These are phyloP conservation scores for Bursaphelenchus okinawaensis DNA, from an alignment of 2,888 invertebrate species.

Conservation along the genomic window DNA sequence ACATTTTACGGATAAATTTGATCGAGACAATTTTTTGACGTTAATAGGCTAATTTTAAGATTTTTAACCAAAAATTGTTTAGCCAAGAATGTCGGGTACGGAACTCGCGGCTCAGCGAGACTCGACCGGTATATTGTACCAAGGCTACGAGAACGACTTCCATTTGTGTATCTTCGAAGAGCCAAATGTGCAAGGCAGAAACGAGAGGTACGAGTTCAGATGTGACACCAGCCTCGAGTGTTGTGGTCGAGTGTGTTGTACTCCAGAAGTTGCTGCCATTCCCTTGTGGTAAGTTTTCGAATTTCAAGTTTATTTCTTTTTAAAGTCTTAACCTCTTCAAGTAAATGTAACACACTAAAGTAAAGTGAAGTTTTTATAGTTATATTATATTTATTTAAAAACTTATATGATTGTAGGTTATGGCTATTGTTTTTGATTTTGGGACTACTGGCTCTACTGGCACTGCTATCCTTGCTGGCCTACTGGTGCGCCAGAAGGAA, in stretches of 20 bases:
- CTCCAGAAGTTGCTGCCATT: constrained; percentile 43
- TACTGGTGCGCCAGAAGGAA: constrained; percentile 44
- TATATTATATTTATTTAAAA: not conserved
- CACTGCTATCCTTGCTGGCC: constrained; percentile 38
- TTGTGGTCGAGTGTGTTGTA: constrained; percentile 53
- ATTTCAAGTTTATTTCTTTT: not conserved
- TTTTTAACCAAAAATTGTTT: no score
- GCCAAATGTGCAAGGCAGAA: constrained; percentile 47
- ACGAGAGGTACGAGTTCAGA: constrained; percentile 54
- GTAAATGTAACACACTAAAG: no score
- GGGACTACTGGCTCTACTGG: constrained; percentile 34
- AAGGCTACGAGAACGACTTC: constrained; percentile 54
- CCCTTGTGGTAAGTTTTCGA: constrained; percentile 39
- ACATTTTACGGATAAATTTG: no score
- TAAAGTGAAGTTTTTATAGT: not conserved
- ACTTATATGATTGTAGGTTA: constrained; percentile 34
- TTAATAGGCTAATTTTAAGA: no score
- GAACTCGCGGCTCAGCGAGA: constrained; percentile 52
- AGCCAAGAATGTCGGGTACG: constrained; percentile 20
- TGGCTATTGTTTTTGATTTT: constrained; percentile 42
- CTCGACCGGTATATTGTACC: constrained; percentile 52
- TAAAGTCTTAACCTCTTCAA: not conserved
- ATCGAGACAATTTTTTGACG: no score
- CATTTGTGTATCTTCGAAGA: constrained; percentile 54
- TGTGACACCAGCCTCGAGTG: constrained; percentile 52